Conservation (phyloP, 1,140 invertebrate genomes). For the Macrobrachium rosenbergii region DNA sequence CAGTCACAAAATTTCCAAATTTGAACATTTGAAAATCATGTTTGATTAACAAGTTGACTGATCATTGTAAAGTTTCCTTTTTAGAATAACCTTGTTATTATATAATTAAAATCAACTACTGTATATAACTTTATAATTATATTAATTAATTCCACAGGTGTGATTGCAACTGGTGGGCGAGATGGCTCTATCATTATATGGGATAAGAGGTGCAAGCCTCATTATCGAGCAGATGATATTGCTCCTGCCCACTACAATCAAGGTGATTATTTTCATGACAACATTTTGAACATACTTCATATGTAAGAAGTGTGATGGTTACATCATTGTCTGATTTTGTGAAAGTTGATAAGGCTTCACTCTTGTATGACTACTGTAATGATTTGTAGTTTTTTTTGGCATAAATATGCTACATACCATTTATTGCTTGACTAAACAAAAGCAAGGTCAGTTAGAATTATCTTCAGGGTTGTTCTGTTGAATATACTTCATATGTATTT, state of each 20-base stretch:
- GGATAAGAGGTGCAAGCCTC: constrained; percentile 75
- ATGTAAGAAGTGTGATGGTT: background rate
- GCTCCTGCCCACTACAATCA: constrained; percentile 50
- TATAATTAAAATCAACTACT: background rate
- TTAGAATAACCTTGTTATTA: too few species aligned
- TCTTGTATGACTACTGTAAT: too few species aligned
- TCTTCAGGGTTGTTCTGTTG: too few species aligned
- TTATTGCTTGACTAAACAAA: too few species aligned
- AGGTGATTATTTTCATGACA: background rate
- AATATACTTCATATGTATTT: too few species aligned
- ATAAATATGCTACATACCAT: too few species aligned
- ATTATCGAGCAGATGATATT: constrained; percentile 59
- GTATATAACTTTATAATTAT: background rate
- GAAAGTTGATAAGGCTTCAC: background rate
- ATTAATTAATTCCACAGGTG: constrained; percentile 71
- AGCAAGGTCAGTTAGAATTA: too few species aligned
- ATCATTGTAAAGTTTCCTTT: too few species aligned
- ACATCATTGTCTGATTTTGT: background rate
- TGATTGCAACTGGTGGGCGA: constrained; percentile 87
- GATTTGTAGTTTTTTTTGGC: too few species aligned
- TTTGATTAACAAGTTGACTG: too few species aligned
- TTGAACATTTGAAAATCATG: too few species aligned
- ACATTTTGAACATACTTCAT: background rate
- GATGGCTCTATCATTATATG: constrained; percentile 88
- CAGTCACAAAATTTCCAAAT: too few species aligned